Evolutionary conservation across 2,113 vertebrate genomes (phyloP).

Genomic region (Perccottus glenii): DNA sequence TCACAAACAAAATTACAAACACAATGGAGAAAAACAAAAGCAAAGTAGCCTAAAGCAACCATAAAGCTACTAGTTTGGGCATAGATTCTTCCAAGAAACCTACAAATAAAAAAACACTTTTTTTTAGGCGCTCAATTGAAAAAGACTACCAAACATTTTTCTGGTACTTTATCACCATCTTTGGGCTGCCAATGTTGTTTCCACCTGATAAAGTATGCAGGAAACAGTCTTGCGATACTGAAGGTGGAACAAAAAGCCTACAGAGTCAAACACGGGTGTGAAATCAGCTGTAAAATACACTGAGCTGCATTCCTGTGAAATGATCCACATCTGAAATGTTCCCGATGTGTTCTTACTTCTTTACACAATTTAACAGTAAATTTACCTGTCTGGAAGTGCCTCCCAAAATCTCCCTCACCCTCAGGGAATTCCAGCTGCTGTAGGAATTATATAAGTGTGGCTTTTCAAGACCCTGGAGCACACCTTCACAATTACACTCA

Average conservation of each 20-base stretch:
- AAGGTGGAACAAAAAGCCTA: neutral
- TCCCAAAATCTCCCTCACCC: conserved; percentile 14
- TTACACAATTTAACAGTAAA: neutral
- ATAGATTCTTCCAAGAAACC: neutral
- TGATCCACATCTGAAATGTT: neutral
- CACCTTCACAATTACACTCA: neutral
- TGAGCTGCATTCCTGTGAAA: neutral
- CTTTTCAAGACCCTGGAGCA: neutral
- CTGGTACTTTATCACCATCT: too few relatives aligned
- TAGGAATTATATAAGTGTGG: neutral
- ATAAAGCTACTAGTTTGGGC: neutral
- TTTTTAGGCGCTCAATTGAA: neutral
- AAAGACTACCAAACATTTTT: neutral
- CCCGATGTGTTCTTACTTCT: neutral
- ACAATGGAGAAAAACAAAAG: neutral
- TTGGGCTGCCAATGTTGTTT: neutral
- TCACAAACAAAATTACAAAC: neutral
- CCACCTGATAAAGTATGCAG: neutral
- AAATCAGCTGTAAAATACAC: conserved; percentile 9
- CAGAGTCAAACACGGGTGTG: conserved; percentile 1
- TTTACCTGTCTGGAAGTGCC: conserved; percentile 15
- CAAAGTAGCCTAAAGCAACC: neutral
- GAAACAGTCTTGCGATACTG: neutral
- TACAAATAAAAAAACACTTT: neutral
- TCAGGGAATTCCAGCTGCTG: conserved; percentile 26